Evolutionary conservation across 2,888 invertebrate genomes (phyloP).

Genomic region (Fabriciana adippe): DNA sequence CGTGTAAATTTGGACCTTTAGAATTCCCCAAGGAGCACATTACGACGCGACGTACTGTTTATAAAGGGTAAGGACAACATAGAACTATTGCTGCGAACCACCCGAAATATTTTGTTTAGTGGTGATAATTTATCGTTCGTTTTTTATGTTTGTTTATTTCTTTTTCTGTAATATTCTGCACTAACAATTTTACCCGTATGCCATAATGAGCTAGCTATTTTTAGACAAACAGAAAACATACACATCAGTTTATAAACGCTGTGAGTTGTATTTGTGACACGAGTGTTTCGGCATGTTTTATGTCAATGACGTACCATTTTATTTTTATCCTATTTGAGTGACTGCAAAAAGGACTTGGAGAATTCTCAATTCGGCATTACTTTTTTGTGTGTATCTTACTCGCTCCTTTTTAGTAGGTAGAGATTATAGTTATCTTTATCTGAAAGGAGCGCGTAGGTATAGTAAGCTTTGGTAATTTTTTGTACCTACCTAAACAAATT

Average conservation of each 20-base stretch:
- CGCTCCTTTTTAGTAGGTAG: too few relatives aligned
- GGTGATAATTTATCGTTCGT: neutral
- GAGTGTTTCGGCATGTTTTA: slow-evolving; percentile 34
- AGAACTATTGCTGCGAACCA: slow-evolving; percentile 42
- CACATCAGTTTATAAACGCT: slow-evolving; percentile 11
- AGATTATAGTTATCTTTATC: too few relatives aligned
- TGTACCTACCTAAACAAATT: too few relatives aligned
- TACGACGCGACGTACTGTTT: slow-evolving; percentile 28
- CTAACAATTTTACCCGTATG: slow-evolving; percentile 31
- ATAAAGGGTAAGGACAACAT: slow-evolving; percentile 58
- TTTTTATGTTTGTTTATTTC: neutral
- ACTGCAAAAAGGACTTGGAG: too few relatives aligned
- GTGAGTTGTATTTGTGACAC: slow-evolving; percentile 15
- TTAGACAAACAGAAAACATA: slow-evolving; percentile 35
- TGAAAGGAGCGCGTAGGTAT: too few relatives aligned
- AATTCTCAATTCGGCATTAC: too few relatives aligned
- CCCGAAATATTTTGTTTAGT: slow-evolving; percentile 7
- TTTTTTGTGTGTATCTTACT: too few relatives aligned
- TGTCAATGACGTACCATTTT: slow-evolving; percentile 26
- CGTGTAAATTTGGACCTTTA: slow-evolving; percentile 34
- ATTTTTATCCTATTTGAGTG: neutral
- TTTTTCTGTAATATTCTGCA: neutral
- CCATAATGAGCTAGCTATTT: slow-evolving; percentile 35
- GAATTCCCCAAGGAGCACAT: slow-evolving; percentile 55
- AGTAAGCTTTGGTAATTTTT: too few relatives aligned